A percentile compares a stretch with the other conserved stretches of the same genome.
Conservation (phyloP, 2,888 invertebrate genomes). For the Caradrina clavipalpis region DNA sequence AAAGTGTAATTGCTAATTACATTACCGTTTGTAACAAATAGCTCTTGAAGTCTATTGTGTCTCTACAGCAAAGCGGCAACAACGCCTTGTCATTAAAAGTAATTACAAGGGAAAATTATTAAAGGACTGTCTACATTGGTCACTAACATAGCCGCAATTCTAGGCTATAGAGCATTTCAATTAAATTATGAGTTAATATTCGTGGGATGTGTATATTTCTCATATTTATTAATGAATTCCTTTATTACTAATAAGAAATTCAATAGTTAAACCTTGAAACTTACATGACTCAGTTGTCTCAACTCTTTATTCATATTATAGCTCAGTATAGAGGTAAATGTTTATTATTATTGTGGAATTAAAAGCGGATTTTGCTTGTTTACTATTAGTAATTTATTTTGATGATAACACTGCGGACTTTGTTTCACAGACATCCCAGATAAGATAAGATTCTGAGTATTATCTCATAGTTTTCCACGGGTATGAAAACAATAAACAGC, state of each 20-base stretch:
- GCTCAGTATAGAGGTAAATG: neutral
- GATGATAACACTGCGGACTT: conserved; percentile 42
- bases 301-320: neutral
- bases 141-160: conserved; percentile 2
- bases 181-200: neutral
- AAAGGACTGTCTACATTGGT: conserved; percentile 13
- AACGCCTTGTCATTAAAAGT: conserved; percentile 67
- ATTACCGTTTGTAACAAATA: conserved; percentile 28
- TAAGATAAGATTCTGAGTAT: conserved; percentile 39
- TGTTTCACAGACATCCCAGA: conserved; percentile 25
- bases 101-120: conserved; percentile 44
- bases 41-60: conserved; percentile 39
- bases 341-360: conserved; percentile 18
- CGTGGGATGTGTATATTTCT: neutral
- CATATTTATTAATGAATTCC: no score
- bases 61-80: conserved; percentile 27
- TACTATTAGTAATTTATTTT: conserved; percentile 24
- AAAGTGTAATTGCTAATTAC: conserved; percentile 4
- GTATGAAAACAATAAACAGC: conserved; percentile 27
- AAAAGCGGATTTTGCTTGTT: conserved; percentile 19
- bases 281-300: neutral
- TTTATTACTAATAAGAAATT: no score
- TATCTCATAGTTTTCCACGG: conserved; percentile 25
- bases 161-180: neutral
- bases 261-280: neutral